phyloP scores from a whole-genome alignment of 2,113 vertebrate species.

The Collichthys lucidus region DNA sequence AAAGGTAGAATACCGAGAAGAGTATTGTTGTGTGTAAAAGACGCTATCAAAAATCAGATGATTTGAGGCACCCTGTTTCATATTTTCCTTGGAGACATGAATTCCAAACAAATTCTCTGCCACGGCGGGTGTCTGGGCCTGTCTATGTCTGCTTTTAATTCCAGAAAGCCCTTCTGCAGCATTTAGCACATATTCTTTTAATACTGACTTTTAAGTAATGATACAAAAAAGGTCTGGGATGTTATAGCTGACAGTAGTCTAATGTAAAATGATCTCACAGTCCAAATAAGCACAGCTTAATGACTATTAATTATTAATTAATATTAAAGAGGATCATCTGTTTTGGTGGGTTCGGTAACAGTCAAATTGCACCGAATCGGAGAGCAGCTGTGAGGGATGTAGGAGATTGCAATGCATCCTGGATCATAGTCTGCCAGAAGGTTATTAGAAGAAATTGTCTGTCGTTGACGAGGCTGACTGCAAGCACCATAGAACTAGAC shows the following conservation, averaged over 20 bases:
- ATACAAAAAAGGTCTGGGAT: slow-evolving; percentile 5
- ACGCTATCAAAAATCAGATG: slow-evolving; percentile 63
- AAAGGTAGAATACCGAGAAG: slow-evolving; percentile 18
- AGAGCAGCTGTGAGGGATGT: too few relatives aligned
- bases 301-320: neutral
- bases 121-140: slow-evolving; percentile 85
- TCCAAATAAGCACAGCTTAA: slow-evolving; percentile 2
- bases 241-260: neutral
- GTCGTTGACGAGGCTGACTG: neutral
- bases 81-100: slow-evolving; percentile 88
- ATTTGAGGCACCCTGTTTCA: slow-evolving; percentile 76
- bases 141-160: slow-evolving; percentile 81
- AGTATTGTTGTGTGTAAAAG: slow-evolving; percentile 25
- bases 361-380: too few relatives aligned
- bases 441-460: neutral
- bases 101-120: slow-evolving; percentile 90
- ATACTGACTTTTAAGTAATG: slow-evolving; percentile 44
- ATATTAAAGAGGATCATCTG: neutral
- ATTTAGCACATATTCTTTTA: slow-evolving; percentile 80
- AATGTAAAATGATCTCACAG: neutral
- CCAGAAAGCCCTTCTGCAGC: slow-evolving; percentile 82
- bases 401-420: neutral
- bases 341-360: slow-evolving; percentile 13
- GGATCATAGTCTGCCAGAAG: neutral
- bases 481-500: neutral